Evolutionary conservation across 2,888 invertebrate genomes (phyloP), one percentile per base, ranked within the genome.

Genomic region (Ditylenchus weischeri): DNA sequence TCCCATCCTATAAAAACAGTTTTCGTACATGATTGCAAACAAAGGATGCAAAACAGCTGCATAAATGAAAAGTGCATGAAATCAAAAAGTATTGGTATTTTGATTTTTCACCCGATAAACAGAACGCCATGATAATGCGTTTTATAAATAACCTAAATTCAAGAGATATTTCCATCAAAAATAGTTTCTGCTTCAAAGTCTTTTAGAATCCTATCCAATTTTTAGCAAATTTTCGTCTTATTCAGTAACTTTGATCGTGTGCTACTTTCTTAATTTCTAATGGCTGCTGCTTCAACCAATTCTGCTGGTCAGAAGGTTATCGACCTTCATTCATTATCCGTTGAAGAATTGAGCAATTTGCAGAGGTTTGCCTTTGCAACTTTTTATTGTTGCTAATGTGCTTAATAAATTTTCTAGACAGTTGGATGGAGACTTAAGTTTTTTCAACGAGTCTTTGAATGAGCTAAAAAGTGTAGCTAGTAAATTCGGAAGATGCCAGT

Each of bases 391-490:
- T 2, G 8, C 2, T 43, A 43, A 1, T 43, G 2, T 13, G 15
- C 15, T 54, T 7, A 54, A 23, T 11, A 54, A 15, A 1, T 4
- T 29, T 23, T 54, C 57, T 73, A 75, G 48, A 69, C 69, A 68
- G 49, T 38, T 78, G 36, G 78, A 77, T 18, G 71, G 71, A 29
- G 79, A 78, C 50, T 62, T 74, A 7, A 69, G 65, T 13, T 88
- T 93, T 59, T 91, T 93, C 84, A 90, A 91, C 87, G 91, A 91
- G 75, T 94, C 94, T 0, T 84, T 93, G 74, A 90, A 90, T 82
- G 90, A 91, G 29, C 86, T 95, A 66, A 92, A 93, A 86, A 76
- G 82, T 81, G 93, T 92, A 10, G 92, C 93, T 84, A 88, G 87
- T 47, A 93, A 93, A 86, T 94, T 92, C 85, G 89, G 89, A 68